These are phyloP conservation scores for Poecilia latipinna DNA, from an alignment of 2,113 vertebrate species.

Conservation along the genomic window DNA sequence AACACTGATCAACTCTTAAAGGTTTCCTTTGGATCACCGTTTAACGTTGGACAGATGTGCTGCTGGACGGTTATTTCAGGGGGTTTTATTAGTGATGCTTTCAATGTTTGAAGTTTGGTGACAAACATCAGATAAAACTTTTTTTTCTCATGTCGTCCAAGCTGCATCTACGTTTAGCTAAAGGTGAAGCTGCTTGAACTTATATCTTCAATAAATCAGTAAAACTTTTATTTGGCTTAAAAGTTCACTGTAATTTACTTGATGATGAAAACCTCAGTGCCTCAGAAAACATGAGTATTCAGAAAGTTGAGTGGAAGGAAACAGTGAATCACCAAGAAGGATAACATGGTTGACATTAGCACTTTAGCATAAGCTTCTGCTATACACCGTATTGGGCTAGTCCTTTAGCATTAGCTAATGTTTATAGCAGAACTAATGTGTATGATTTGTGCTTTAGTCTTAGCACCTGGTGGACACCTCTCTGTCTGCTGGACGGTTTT, in stretches of 20 bases:
- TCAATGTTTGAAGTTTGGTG: too few relatives aligned
- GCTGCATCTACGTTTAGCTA: background rate
- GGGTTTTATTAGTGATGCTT: too few relatives aligned
- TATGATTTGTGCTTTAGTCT: too few relatives aligned
- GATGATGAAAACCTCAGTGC: background rate
- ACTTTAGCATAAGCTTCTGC: too few relatives aligned
- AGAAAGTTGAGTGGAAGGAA: background rate
- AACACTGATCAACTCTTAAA: background rate
- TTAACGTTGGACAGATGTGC: background rate
- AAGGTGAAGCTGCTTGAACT: background rate
- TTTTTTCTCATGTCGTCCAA: background rate
- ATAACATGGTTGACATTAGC: too few relatives aligned
- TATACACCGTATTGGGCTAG: too few relatives aligned
- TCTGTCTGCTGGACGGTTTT: slow-evolving; percentile 1
- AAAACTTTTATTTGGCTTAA: too few relatives aligned
- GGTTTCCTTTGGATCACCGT: background rate
- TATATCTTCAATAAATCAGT: background rate
- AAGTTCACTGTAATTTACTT: background rate
- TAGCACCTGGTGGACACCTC: background rate
- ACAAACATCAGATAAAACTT: background rate
- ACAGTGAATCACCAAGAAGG: background rate
- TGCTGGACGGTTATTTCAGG: too few relatives aligned
- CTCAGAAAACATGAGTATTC: background rate
- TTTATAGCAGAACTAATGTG: too few relatives aligned
- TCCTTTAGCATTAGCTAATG: too few relatives aligned